Base-by-base conservation (phyloP, 1,140 invertebrate species). In the Anagrus nilaparvatae region DNA sequence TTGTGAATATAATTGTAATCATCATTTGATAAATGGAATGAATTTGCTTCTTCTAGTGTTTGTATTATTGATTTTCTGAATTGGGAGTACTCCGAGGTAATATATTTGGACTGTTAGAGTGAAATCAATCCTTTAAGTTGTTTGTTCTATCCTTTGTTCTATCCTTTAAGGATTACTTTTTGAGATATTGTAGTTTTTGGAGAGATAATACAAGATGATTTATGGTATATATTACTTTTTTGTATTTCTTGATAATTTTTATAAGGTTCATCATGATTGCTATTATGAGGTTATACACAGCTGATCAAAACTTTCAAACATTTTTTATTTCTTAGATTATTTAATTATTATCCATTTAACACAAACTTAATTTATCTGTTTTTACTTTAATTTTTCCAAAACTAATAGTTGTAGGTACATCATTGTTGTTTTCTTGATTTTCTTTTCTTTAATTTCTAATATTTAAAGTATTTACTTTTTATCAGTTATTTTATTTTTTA, bases 271-370 rank as follows among this genome's bases (percentile, higher is more conserved):
- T n/a, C n/a, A n/a, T n/a, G n/a, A n/a, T n/a, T n/a, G n/a, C n/a
- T n/a, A n/a, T n/a, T n/a, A n/a, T n/a, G n/a, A n/a, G n/a, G n/a
- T n/a, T n/a, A n/a, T n/a, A n/a, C n/a, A n/a, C n/a, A n/a, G n/a
- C n/a, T n/a, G n/a, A n/a, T n/a, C n/a, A n/a, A n/a, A n/a, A n/a
- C 36, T 43, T 47, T 40, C 10, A 40, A 47, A 19, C 45, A 47
- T 12, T 23, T 29, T 43, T n/a, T n/a, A n/a, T n/a, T n/a, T n/a
- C n/a, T n/a, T n/a, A n/a, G n/a, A n/a, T n/a, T n/a, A n/a, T n/a
- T n/a, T n/a, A n/a, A 35, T 36, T 29, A 24, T 40, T 28, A 41
- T 39, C 37, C 39, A 35, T 8, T n/a, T 38, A 43, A 13, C 17
- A 21, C 3, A 47, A 24, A 23, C 40, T 47, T 5, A 47, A 39